Conservation (phyloP, 2,113 vertebrate species). For the Cygnus atratus region DNA sequence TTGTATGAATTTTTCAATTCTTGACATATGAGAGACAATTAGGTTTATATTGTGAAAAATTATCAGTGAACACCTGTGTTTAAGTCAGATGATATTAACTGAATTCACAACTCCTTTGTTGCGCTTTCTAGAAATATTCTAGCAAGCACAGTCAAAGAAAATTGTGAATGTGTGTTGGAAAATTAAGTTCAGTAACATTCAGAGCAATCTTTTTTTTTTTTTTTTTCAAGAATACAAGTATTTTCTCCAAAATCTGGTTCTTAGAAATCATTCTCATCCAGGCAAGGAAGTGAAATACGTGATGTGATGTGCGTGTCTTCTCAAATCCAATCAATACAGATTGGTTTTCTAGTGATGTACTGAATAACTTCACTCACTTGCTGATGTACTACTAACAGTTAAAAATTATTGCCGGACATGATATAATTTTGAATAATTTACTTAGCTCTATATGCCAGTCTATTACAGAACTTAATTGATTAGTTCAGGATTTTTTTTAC, state of each 20-base stretch:
- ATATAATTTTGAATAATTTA: neutral
- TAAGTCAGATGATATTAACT: neutral
- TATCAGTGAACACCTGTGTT: neutral
- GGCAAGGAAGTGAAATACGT: constrained; percentile 29
- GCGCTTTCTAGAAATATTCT: neutral
- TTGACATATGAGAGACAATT: neutral
- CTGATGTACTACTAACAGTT: constrained; percentile 28
- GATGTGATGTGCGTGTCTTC: neutral
- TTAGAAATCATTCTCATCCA: neutral
- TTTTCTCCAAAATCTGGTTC: constrained; percentile 21
- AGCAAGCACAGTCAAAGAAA: neutral
- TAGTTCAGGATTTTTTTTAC: neutral
- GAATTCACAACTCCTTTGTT: neutral
- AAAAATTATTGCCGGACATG: constrained; percentile 63
- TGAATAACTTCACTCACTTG: constrained; percentile 18
- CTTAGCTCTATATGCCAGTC: constrained; percentile 11
- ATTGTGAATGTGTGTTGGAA: neutral
- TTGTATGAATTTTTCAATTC: neutral
- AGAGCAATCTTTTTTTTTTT: neutral
- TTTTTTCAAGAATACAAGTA: neutral
- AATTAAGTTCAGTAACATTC: neutral
- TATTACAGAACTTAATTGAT: neutral
- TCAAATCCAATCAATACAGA: neutral
- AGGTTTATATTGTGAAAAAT: neutral
- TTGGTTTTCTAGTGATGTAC: neutral